A percentile compares a stretch with the other conserved stretches of the same genome.
Conservation (phyloP, 2,113 vertebrate species). For the Lipotes vexillifer region DNA sequence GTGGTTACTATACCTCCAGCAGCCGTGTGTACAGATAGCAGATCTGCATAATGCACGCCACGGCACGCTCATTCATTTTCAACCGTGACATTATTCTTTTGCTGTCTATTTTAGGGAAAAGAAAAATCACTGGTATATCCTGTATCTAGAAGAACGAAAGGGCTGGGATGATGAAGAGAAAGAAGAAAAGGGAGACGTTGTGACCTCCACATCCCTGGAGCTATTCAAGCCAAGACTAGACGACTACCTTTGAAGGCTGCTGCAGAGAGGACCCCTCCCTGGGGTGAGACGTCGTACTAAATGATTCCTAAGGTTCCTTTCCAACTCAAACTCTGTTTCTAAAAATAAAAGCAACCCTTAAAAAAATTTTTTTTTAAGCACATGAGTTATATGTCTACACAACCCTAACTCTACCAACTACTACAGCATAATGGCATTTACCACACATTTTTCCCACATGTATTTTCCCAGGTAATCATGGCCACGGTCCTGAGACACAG, state of each 20-base stretch:
- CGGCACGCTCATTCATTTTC: background rate
- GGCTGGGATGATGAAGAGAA: background rate
- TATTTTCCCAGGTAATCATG: background rate
- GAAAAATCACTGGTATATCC: background rate
- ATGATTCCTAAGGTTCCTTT: background rate
- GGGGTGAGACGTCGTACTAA: fast-evolving
- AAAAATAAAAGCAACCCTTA: background rate
- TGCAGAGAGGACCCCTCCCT: background rate
- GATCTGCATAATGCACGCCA: background rate
- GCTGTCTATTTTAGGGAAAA: background rate
- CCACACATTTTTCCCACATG: background rate
- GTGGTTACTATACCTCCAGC: background rate
- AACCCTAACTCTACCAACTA: background rate
- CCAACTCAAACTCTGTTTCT: background rate
- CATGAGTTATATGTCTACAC: background rate
- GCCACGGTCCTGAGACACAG: background rate
- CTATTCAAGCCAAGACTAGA: background rate
- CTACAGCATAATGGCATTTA: background rate
- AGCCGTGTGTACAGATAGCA: background rate
- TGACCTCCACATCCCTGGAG: background rate
- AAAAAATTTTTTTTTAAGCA: background rate
- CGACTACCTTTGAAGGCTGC: background rate
- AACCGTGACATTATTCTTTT: background rate
- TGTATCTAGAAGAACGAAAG: background rate
- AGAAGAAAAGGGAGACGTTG: background rate